phyloP scores from a whole-genome alignment of 2,888 invertebrate species.

The Mycalesis mineus region DNA sequence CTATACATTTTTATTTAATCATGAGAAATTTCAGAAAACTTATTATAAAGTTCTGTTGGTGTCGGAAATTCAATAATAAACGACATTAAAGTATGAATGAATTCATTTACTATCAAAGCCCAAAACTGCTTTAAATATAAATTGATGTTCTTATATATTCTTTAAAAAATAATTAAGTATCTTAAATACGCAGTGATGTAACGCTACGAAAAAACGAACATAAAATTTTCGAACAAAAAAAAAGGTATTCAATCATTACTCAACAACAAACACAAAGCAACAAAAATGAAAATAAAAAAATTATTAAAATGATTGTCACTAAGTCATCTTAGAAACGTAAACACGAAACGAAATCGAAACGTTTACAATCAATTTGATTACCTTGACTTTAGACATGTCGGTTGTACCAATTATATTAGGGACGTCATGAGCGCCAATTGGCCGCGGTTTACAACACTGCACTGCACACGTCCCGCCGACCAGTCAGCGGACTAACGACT shows the following conservation, averaged over 20 bases:
- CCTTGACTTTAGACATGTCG: constrained; percentile 67
- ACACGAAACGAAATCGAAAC: constrained; percentile 27
- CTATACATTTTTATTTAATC: too few relatives aligned
- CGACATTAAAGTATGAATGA: too few relatives aligned
- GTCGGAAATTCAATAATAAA: too few relatives aligned
- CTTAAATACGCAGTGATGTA: neutral
- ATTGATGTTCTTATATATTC: too few relatives aligned
- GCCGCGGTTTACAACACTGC: constrained; percentile 8
- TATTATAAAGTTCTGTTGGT: too few relatives aligned
- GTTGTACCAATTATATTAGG: constrained; percentile 34
- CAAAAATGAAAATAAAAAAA: neutral
- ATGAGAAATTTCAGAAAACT: too few relatives aligned
- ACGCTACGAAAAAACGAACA: neutral
- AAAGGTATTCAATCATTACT: neutral
- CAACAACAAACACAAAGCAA: neutral
- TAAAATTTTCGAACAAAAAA: neutral
- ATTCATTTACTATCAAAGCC: too few relatives aligned
- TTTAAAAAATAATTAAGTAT: too few relatives aligned
- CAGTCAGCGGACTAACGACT: constrained; percentile 27
- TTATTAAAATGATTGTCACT: neutral
- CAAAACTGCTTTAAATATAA: too few relatives aligned
- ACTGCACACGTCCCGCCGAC: constrained; percentile 25
- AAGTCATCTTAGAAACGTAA: constrained; percentile 6
- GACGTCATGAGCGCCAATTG: constrained; percentile 32
- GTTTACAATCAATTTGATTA: constrained; percentile 44